Conservation (phyloP, 2,113 vertebrate genomes). For the Ageneiosus marmoratus region DNA sequence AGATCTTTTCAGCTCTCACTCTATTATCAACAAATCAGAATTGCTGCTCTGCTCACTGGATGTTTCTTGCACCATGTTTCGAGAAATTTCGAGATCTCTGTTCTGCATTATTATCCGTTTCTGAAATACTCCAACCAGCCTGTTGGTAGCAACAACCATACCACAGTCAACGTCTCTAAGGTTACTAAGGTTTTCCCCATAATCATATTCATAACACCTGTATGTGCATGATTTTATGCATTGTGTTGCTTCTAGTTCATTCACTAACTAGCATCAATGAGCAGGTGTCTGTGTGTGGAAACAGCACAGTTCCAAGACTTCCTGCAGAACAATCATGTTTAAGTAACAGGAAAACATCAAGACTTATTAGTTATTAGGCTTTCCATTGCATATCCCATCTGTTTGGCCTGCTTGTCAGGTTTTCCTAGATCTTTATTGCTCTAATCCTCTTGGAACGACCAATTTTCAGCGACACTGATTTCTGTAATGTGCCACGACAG, state of each 20-base stretch:
- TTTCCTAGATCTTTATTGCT: conserved; percentile 13
- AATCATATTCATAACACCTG: no score
- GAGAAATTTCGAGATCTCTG: no score
- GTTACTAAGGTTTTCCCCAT: no score
- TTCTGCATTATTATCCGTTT: no score
- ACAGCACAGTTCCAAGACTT: not conserved
- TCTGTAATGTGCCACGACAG: conserved; percentile 24
- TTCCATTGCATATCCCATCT: not conserved
- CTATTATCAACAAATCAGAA: no score
- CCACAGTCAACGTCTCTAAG: no score
- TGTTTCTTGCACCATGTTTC: no score
- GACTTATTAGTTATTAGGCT: not conserved
- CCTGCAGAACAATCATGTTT: not conserved
- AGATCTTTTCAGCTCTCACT: not conserved
- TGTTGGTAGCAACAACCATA: no score
- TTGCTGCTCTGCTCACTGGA: no score
- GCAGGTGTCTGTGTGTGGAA: no score
- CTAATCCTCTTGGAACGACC: conserved; percentile 15
- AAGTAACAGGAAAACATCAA: not conserved
- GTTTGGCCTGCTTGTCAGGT: not conserved
- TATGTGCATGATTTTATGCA: not conserved
- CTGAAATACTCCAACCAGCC: no score
- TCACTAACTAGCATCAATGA: not conserved
- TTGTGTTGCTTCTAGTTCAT: not conserved
- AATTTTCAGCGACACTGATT: conserved; percentile 26